Base-by-base conservation (phyloP, 2,113 vertebrate genomes). In the Nyctibius bracteatus region DNA sequence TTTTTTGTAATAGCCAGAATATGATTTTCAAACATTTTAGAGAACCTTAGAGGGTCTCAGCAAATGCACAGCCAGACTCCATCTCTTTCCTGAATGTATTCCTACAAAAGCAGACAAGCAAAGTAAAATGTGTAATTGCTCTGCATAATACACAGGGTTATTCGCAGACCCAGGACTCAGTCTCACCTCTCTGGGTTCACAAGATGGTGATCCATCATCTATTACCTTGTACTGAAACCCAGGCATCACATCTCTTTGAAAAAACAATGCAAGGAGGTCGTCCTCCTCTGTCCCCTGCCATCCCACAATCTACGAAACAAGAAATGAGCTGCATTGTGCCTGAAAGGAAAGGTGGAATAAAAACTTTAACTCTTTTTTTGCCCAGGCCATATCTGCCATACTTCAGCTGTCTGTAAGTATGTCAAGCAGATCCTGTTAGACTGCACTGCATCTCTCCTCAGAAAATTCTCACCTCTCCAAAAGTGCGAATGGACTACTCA, bases 61-160 rank as follows among this genome's bases (percentile, higher is more conserved):
- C 12, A 78, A 51, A 81, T 7, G 46, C 19, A 52, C 0, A 2
- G 3, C 4, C 33, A 65, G 30, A 63, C 19, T 75, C 25, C 12
- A 72, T 5, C 16, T 28, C 52, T 35, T 59, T 79, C 31, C 31
- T 74, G 10, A 31, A 46, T 12, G 17, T 19, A 44, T 71, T 51
- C 37, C 49, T 47, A 8, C 25, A 73, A 58, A 75, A 73, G 9
- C 14, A 75, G 23, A 24, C 30, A 59, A 58, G 15, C 7, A 78
- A 55, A 85, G 17, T 46, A 75, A 86, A 88, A 75, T 2, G 3
- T 51, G 13, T 19, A 75, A 72, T 35, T 63, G 8, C 11, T 23
- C 15, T 59, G 15, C 0, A 0, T 8, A 71, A 88, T 41, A 31
- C 3, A 73, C 16, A 49, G 20, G 15, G 14, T 71, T 72, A 52